These are phyloP conservation scores for Engystomops pustulosus DNA, from an alignment of 2,113 vertebrate genomes.

Conservation along the genomic window DNA sequence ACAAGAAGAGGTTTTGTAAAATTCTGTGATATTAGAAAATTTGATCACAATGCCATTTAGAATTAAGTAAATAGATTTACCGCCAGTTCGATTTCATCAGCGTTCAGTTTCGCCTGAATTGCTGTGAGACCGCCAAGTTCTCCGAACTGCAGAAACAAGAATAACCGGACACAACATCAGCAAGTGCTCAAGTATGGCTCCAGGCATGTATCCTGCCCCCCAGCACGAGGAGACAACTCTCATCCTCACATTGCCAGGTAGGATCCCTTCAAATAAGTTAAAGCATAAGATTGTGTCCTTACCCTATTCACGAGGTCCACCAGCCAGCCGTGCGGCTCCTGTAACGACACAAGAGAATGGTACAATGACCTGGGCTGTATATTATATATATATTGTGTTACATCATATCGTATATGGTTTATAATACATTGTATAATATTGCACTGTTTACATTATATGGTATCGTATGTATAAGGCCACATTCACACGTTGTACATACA, in stretches of 20 bases:
- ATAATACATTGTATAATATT: too few species aligned
- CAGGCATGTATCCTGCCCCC: too few species aligned
- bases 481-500: too few species aligned
- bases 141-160: constrained; percentile 82
- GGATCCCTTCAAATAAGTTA: neutral
- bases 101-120: constrained; percentile 92
- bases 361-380: too few species aligned
- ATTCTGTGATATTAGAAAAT: too few species aligned
- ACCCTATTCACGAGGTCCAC: constrained; percentile 98
- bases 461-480: too few species aligned
- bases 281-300: constrained; percentile 58
- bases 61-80: constrained; percentile 72
- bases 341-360: constrained; percentile 61
- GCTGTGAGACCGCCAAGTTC: constrained; percentile 95
- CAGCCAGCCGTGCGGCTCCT: constrained; percentile 99
- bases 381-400: too few species aligned
- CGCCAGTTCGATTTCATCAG: constrained; percentile 93
- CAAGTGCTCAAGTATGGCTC: neutral
- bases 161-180: neutral
- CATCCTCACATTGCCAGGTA: neutral
- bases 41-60: neutral
- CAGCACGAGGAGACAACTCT: neutral
- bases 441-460: too few species aligned
- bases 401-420: too few species aligned
- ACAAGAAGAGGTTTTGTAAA: too few species aligned